Base-by-base conservation (phyloP, 2,888 invertebrate genomes). In the Eristalis tenax region DNA sequence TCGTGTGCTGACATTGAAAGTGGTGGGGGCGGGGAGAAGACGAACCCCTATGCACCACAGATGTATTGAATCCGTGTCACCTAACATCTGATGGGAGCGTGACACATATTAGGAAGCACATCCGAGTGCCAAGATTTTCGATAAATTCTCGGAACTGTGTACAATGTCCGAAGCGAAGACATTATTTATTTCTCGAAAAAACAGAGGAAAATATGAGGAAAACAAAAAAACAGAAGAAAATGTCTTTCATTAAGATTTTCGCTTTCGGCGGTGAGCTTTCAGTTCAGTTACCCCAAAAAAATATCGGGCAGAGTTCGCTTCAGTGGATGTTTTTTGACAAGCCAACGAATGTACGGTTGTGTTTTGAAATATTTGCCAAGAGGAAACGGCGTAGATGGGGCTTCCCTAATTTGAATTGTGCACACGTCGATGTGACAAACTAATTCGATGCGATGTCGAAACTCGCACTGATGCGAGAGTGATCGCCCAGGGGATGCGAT, bases 251-350 rank as follows among this genome's bases (percentile, higher is more conserved):
- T 71, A 66, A 80, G 64, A 71, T 71, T 76, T 73, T 85, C 73
- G 50, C 73, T 81, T 81, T 82, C 43, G 64, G 22, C 70, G 64
- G 59, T 22, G n/a, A 77, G 73, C 81, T 81, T 77, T 85, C 68
- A 77, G 85, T 85, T 85, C 85, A 85, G 18, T 77, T 85, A 85
- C 85, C 85, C 73, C 77, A 18, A 38, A 68, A 50, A 35, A 59
- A 56, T 43, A 73, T 64, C 28, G 22, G 40, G 32, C 28, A 65
- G 32, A 50, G 50, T n/a, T 50, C 18, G 15, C 15, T 18, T 8
- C 18, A 13, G 38, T 13, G 38, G 13, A 38, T 10, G 56, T 18
- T 13, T 26, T 23, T 59, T 32, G 26, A 13, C 13, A 32, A 22
- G 64, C 18, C 32, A 38, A 35, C 38, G 22, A 38, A 22, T 65